Base-by-base conservation (phyloP, 2,888 invertebrate species). In the Horisme vitalbata region DNA sequence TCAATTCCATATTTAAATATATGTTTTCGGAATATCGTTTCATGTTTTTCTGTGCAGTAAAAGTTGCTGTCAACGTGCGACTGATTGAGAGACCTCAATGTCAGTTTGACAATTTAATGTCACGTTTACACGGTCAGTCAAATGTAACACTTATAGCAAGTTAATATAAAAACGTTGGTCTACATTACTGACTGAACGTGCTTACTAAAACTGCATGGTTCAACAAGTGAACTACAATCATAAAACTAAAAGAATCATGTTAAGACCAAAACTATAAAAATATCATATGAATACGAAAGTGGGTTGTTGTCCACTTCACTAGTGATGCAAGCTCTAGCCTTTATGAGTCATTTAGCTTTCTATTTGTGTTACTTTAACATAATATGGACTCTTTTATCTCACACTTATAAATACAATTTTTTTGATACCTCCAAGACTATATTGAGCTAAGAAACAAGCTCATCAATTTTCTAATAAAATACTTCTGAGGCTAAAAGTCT, bases 1-100 rank as follows among this genome's bases (percentile, higher is more conserved):
- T 86, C 80, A 85, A 87, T 86, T 83, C 74, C 76, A 72, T 74
- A 79, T 86, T 84, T 83, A 82, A 84, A 85, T 83, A 82, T 79
- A 80, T 77, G 75, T 75, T 80, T 81, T 79, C 65, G 67, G 63
- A 48, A 68, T 71, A 71, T 63, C 65, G 38, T 49, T 55, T 48
- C 21, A 41, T 36, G 41, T 50, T 52, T 51, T 54, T 52, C 49
- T 6, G 45, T 30, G 45, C 51, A 23, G 45, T 41, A 45, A 55
- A 48, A 37, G 28, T 36, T 14, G 44, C 48, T 54, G 54, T 56
- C 56, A 43, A 51, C 54, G 41, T 23, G 37, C 48, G 30, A 44
- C 34, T 41, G 48, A 51, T 46, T 45, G 52, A 38, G 41, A 58
- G 50, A 45, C 50, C 27, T 43, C 45, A 18, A 38, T 39, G 48